Evolutionary conservation across 2,113 vertebrate species (phyloP).

Genomic region (Tragelaphus imberbis): DNA sequence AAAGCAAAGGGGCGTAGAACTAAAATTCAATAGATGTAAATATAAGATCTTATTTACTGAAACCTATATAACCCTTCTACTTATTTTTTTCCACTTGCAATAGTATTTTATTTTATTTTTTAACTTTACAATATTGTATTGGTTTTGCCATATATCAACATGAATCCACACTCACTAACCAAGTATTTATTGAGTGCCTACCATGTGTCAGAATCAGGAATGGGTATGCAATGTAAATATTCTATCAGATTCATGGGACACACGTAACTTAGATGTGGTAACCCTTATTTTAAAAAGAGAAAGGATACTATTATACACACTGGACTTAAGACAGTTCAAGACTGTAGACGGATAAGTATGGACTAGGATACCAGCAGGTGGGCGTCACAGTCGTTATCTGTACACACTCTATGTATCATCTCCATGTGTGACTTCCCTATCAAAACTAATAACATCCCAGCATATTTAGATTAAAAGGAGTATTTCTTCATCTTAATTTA

Average conservation of each 20-base stretch:
- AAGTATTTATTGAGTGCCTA: not conserved
- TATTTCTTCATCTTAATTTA: not conserved
- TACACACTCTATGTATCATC: not conserved
- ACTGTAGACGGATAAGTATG: not conserved
- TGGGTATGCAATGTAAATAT: rapidly evolving
- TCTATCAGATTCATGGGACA: not conserved
- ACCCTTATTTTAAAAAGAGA: not conserved
- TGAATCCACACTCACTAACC: not conserved
- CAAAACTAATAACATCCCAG: not conserved
- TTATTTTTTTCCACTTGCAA: not conserved
- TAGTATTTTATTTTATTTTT: too few relatives aligned
- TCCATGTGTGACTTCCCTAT: not conserved
- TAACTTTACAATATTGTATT: too few relatives aligned
- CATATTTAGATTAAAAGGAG: not conserved
- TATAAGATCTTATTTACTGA: not conserved
- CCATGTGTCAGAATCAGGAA: not conserved
- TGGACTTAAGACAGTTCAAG: not conserved
- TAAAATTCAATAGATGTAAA: not conserved
- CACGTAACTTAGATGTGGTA: not conserved
- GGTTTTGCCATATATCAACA: too few relatives aligned
- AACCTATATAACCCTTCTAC: not conserved
- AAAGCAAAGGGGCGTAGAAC: not conserved
- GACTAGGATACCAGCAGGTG: not conserved
- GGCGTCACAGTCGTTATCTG: not conserved
- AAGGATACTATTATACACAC: not conserved